Evolutionary conservation across 2,113 vertebrate species (phyloP).

Genomic region (Oreochromis tanganicae): DNA sequence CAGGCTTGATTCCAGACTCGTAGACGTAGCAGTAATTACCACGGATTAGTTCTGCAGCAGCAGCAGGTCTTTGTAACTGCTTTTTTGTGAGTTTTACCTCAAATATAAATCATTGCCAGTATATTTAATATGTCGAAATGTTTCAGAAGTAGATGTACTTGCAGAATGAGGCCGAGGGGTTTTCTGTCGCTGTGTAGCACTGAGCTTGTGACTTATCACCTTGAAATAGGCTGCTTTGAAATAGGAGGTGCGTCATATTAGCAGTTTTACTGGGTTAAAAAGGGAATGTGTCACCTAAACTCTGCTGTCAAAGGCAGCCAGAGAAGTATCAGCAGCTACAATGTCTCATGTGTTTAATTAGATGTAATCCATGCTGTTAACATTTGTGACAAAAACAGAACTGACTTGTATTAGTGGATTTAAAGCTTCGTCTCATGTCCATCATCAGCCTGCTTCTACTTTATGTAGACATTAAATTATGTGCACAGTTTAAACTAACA

Average conservation of each 20-base stretch:
- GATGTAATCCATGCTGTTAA: background rate
- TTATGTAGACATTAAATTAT: background rate
- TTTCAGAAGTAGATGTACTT: background rate
- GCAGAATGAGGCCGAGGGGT: background rate
- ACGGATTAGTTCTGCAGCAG: background rate
- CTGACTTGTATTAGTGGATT: background rate
- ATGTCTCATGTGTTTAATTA: background rate
- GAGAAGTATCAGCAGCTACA: background rate
- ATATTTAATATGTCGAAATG: background rate
- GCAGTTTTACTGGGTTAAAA: background rate
- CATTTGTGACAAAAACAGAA: background rate
- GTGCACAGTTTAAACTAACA: background rate
- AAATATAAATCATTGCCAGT: background rate
- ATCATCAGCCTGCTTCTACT: background rate
- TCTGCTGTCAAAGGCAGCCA: background rate
- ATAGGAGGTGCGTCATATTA: background rate
- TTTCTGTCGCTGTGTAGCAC: background rate
- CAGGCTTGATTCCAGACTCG: background rate
- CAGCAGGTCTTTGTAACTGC: background rate
- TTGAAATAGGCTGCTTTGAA: conserved; percentile 11
- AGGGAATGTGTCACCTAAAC: background rate
- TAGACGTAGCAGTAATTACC: background rate
- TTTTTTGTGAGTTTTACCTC: background rate
- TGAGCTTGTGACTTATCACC: background rate
- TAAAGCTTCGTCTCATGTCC: background rate